Evolutionary conservation across 1,140 invertebrate species (phyloP).

Genomic region (Pachypsylla venusta): DNA sequence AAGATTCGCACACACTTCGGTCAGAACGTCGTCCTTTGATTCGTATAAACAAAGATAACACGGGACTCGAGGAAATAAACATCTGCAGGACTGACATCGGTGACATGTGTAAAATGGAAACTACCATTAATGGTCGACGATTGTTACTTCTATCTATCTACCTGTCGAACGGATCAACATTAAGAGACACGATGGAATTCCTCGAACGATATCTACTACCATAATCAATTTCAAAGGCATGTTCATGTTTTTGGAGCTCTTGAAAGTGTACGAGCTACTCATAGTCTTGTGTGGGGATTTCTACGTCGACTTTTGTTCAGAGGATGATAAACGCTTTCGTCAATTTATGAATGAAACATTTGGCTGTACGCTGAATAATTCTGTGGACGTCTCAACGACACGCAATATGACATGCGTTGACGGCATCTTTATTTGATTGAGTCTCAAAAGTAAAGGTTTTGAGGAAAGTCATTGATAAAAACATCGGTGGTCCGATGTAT

Average conservation of each 20-base stretch:
- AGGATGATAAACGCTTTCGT: neutral
- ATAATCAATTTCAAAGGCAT: conserved; percentile 14
- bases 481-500: neutral
- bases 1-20: conserved; percentile 6
- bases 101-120: conserved; percentile 12
- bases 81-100: conserved; percentile 10
- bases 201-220: conserved; percentile 12
- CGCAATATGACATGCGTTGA: neutral
- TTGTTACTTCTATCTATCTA: conserved; percentile 13
- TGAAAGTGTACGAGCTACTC: conserved; percentile 13
- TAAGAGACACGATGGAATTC: conserved; percentile 14
- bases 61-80: conserved; percentile 12
- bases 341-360: conserved; percentile 13
- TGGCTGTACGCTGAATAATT: neutral
- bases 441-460: neutral
- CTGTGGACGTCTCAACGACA: neutral
- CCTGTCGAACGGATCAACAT: conserved; percentile 14
- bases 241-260: conserved; percentile 12
- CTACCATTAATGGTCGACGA: conserved; percentile 8
- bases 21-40: neutral
- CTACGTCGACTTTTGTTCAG: conserved; percentile 11
- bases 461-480: neutral
- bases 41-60: conserved; percentile 14
- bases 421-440: conserved; percentile 7
- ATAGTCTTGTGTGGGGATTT: conserved; percentile 13